These are phyloP conservation scores for Penaeus japonicus DNA, from an alignment of 1,140 invertebrate genomes.

Conservation along the genomic window DNA sequence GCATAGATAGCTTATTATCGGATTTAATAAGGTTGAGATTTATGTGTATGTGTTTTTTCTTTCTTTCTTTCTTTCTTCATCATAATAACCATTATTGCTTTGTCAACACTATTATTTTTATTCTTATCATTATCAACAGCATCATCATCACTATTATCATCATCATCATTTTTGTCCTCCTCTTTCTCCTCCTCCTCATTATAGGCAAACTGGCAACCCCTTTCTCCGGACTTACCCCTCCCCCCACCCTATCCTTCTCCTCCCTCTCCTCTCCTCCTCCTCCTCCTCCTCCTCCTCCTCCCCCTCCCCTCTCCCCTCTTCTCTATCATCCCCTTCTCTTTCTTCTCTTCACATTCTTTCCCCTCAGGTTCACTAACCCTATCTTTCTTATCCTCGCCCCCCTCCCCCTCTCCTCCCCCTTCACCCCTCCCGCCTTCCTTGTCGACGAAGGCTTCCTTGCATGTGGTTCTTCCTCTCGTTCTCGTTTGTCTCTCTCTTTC, in stretches of 20 bases:
- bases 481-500: slow-evolving; percentile 2
- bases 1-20: too few species aligned
- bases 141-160: too few species aligned
- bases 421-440: not conserved
- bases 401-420: not conserved
- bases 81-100: too few species aligned
- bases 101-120: too few species aligned
- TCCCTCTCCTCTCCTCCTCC: not conserved
- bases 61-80: too few species aligned
- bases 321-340: not conserved
- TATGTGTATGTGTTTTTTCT: too few species aligned
- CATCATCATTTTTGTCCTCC: too few species aligned
- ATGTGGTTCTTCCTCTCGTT: not conserved
- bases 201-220: too few species aligned
- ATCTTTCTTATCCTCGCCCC: not conserved
- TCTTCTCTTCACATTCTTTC: slow-evolving; percentile 32
- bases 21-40: too few species aligned
- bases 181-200: too few species aligned
- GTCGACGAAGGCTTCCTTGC: not conserved
- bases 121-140: too few species aligned
- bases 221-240: too few species aligned
- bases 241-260: not conserved
- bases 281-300: not conserved
- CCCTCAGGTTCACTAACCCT: not conserved
- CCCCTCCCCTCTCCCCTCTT: not conserved